Conservation (phyloP, 1,140 invertebrate species). For the Alviniconcha marisindica region DNA sequence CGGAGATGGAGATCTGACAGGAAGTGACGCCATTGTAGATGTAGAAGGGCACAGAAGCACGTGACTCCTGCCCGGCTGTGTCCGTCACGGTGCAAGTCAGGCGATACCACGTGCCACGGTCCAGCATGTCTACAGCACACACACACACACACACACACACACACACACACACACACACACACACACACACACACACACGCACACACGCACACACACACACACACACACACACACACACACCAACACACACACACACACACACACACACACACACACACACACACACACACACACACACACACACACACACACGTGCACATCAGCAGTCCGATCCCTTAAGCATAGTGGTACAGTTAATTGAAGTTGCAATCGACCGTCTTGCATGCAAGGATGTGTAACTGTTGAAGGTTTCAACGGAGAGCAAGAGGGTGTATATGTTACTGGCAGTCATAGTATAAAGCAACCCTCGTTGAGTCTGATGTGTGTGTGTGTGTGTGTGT, state of each 20-base stretch:
- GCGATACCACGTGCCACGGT: slow-evolving; percentile 32
- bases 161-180: neutral
- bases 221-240: neutral
- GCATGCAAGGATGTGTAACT: no score
- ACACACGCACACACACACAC: neutral
- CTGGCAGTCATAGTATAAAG: no score
- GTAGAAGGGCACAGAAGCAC: slow-evolving; percentile 17
- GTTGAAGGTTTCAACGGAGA: no score
- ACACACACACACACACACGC: neutral
- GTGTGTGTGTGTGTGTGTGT: no score
- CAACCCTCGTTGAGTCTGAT: no score
- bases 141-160: slow-evolving; percentile 16
- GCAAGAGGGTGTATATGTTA: no score
- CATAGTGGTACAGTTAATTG: no score
- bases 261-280: slow-evolving; percentile 3
- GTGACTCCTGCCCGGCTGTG: neutral
- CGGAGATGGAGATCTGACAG: slow-evolving; percentile 3
- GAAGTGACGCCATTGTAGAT: slow-evolving; percentile 42
- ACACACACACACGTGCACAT: neutral
- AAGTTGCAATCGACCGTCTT: no score
- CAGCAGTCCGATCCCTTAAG: no score
- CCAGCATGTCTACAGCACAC: slow-evolving; percentile 20
- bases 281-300: neutral
- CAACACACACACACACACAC: no score
- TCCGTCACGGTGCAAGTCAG: slow-evolving; percentile 28